phyloP scores from a whole-genome alignment of 2,113 vertebrate species.

The Rhynchomys soricoides region DNA sequence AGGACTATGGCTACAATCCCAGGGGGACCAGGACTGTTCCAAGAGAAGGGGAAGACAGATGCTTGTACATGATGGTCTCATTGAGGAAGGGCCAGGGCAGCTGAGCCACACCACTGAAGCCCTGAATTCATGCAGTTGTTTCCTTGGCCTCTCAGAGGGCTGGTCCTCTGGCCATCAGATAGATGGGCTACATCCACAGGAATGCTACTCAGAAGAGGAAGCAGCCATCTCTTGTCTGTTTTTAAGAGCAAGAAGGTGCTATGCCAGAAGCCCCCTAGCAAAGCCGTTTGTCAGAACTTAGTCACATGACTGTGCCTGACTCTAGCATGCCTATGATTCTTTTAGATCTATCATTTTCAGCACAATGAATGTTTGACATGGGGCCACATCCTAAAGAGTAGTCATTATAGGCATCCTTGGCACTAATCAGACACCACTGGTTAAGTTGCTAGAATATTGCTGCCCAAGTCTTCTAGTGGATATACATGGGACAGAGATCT shows the following conservation, averaged over 20 bases:
- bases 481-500: neutral
- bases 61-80: too few relatives aligned
- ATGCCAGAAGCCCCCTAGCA: neutral
- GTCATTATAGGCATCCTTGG: neutral
- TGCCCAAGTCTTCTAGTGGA: neutral
- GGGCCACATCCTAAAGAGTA: neutral
- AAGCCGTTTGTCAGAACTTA: neutral
- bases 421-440: neutral
- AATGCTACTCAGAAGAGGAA: neutral
- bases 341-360: neutral
- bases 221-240: neutral
- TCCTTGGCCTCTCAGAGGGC: neutral
- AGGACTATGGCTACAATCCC: neutral
- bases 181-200: neutral
- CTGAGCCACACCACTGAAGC: neutral
- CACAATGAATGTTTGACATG: neutral
- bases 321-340: neutral
- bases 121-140: neutral
- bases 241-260: neutral
- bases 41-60: neutral
- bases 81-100: neutral
- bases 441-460: neutral
- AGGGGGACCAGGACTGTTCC: neutral
- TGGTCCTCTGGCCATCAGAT: neutral
- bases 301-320: neutral